These are phyloP conservation scores for Erebia ligea DNA, from an alignment of 2,888 invertebrate genomes.

Conservation along the genomic window DNA sequence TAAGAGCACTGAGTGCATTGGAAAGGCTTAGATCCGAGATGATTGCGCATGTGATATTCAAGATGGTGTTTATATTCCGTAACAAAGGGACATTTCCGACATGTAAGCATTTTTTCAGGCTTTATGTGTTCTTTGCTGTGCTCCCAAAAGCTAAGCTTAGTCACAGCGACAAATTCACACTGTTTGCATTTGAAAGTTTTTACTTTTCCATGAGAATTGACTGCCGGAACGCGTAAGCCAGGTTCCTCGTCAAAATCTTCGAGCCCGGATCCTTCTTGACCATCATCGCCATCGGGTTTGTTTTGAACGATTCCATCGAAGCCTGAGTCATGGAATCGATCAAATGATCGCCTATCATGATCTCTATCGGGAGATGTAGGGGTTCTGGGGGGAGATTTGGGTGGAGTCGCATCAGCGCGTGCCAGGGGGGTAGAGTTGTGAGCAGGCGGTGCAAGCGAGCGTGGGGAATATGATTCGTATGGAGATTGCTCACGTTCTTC, in stretches of 20 bases:
- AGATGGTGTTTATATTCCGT: slow-evolving; percentile 99
- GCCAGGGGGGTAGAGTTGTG: slow-evolving; percentile 69
- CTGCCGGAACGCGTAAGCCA: slow-evolving; percentile 84
- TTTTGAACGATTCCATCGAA: slow-evolving; percentile 67
- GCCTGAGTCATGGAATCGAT: slow-evolving; percentile 79
- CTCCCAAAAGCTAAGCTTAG: slow-evolving; percentile 96
- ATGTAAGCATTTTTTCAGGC: slow-evolving; percentile 94
- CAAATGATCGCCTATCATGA: slow-evolving; percentile 63
- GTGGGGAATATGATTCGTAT: slow-evolving; percentile 67
- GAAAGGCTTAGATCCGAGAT: slow-evolving; percentile 97
- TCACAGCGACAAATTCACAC: slow-evolving; percentile 92
- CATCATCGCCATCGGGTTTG: slow-evolving; percentile 68
- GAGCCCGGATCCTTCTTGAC: slow-evolving; percentile 74
- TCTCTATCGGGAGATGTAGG: slow-evolving; percentile 65
- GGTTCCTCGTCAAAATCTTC: slow-evolving; percentile 83
- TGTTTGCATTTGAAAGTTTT: slow-evolving; percentile 97
- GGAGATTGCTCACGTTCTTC: slow-evolving; percentile 67
- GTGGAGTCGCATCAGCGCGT: slow-evolving; percentile 71
- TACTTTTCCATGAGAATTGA: slow-evolving; percentile 91
- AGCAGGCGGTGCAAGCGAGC: slow-evolving; percentile 58
- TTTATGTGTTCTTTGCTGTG: slow-evolving; percentile 96
- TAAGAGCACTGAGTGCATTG: slow-evolving; percentile 95
- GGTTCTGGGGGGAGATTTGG: slow-evolving; percentile 72
- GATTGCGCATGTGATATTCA: slow-evolving; percentile 98
- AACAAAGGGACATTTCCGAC: slow-evolving; percentile 97